Conservation (phyloP, 2,888 invertebrate species). For the Bellardia pandia region DNA sequence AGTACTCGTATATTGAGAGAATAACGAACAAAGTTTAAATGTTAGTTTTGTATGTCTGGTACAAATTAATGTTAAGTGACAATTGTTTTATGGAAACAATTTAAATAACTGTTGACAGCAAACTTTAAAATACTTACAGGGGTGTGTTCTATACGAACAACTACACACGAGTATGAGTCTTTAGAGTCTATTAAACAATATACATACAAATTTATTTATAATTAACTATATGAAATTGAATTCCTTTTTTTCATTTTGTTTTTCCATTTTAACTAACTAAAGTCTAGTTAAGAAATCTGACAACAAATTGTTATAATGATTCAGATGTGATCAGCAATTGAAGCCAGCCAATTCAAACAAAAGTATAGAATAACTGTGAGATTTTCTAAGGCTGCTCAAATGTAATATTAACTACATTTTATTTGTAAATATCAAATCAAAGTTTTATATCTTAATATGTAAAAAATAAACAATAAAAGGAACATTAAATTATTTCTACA, state of each 20-base stretch:
- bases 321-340: background rate
- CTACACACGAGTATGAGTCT: background rate
- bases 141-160: conserved; percentile 47
- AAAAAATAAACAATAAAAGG: background rate
- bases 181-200: conserved; percentile 10
- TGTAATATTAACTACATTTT: background rate
- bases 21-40: conserved; percentile 42
- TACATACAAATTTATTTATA: conserved; percentile 31
- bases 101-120: conserved; percentile 66
- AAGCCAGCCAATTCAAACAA: no score
- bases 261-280: background rate
- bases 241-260: conserved; percentile 4
- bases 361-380: conserved; percentile 16
- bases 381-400: background rate
- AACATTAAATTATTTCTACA: background rate
- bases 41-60: conserved; percentile 40
- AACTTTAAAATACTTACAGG: conserved; percentile 47
- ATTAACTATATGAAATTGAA: conserved; percentile 49
- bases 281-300: conserved; percentile 13
- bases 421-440: conserved; percentile 22
- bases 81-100: conserved; percentile 64
- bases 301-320: conserved; percentile 13
- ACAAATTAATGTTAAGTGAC: conserved; percentile 72
- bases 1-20: conserved; percentile 17
- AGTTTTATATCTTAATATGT: conserved; percentile 51